Conservation (phyloP, 2,113 vertebrate species). For the Rhea pennata region DNA sequence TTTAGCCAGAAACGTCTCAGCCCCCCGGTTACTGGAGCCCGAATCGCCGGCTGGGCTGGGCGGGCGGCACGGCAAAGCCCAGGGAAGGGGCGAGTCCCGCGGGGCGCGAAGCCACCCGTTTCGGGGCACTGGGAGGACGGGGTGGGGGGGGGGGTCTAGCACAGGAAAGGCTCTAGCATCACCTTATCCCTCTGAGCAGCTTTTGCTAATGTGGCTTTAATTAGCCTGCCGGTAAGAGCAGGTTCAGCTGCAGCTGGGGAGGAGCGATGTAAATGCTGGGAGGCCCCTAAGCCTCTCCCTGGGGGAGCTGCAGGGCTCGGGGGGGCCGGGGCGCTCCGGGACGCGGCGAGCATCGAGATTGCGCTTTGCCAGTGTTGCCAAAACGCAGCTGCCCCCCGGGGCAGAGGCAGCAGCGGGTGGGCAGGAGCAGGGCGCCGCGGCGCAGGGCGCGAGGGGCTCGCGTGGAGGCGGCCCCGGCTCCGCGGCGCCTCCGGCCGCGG, state of each 20-base stretch:
- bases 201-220: slow-evolving; percentile 68
- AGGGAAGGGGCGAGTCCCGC: fast-evolving
- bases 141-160: neutral
- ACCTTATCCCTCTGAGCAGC: slow-evolving; percentile 66
- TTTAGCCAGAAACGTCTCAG: neutral
- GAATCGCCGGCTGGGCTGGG: fast-evolving
- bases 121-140: too few relatives aligned
- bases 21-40: neutral
- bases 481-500: too few relatives aligned
- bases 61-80: fast-evolving
- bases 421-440: too few relatives aligned
- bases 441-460: too few relatives aligned
- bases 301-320: too few relatives aligned
- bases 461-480: too few relatives aligned
- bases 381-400: too few relatives aligned
- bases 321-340: neutral
- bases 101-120: neutral
- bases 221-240: neutral
- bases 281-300: neutral
- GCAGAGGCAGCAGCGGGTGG: too few relatives aligned
- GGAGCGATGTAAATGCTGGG: neutral
- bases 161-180: neutral
- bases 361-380: too few relatives aligned
- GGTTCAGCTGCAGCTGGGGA: slow-evolving; percentile 12
- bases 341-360: too few relatives aligned